Conservation (phyloP, 2,888 invertebrate species). For the Metallyticus violacea region DNA sequence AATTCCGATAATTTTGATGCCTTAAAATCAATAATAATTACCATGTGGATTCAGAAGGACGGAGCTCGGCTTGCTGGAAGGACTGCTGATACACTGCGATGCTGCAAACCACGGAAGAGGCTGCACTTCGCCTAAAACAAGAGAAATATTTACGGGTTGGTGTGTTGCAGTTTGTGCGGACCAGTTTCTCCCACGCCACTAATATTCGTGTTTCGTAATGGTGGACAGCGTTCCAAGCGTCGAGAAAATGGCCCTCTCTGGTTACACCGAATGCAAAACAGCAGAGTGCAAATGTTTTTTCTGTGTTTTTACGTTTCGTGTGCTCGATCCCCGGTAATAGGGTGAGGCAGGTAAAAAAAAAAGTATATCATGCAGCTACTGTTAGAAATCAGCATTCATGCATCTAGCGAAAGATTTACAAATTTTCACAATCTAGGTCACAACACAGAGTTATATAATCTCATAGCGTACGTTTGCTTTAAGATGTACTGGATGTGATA, state of each 20-base stretch:
- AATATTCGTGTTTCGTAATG: neutral
- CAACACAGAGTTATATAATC: neutral
- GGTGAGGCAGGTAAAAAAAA: neutral
- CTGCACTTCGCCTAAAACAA: neutral
- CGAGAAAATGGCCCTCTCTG: neutral
- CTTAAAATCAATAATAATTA: slow-evolving; percentile 37
- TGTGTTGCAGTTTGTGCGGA: neutral
- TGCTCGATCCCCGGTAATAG: neutral
- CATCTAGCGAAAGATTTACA: neutral
- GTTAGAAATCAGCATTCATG: neutral
- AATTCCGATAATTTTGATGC: slow-evolving; percentile 38
- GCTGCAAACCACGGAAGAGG: neutral
- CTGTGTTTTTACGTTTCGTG: neutral
- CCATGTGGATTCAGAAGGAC: slow-evolving; percentile 35
- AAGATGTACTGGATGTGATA: neutral
- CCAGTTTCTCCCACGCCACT: neutral
- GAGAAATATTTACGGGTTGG: neutral
- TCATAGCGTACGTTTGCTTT: neutral
- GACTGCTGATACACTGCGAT: neutral
- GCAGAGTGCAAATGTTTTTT: neutral
- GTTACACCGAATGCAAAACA: neutral
- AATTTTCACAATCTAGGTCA: neutral
- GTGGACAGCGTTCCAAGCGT: neutral
- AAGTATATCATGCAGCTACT: neutral
- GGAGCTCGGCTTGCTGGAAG: slow-evolving; percentile 16